Base-by-base conservation (phyloP, 2,888 invertebrate genomes). In the Parapristionchus giblindavisi region DNA sequence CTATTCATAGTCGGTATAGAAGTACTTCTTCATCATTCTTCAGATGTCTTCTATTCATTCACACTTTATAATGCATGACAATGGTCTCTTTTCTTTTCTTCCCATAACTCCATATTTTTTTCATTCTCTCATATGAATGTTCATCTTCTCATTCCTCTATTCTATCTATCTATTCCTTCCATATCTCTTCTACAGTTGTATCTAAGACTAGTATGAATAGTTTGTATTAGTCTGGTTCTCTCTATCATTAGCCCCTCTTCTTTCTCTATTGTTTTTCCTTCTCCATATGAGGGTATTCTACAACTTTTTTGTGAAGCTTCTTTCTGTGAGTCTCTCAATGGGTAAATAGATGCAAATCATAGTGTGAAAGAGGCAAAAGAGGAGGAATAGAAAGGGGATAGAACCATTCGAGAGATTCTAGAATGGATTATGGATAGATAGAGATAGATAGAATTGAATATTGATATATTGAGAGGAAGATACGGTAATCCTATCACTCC, bases 11-110 rank as follows among this genome's bases (percentile, higher is more conserved):
- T 14, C n/a, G 14, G 14, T 34, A 51, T 17, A 36, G 60, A 61
- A 34, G n/a, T 40, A 38, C 52, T 38, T 68, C 68, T 68, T 68
- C 68, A 68, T 68, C 68, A 51, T 51, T 21, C n/a, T 51, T 21
- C 52, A 54, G 68, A 68, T 52, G 52, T 52, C 52, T 38, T 52
- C 24, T 29, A n/a, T 27, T 56, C 58, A 71, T 71, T 56, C 71
- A 71, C 58, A 56, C 56, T 71, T 51, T 38, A 38, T 40, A 71
- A 58, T 54, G 71, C 71, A 56, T 71, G 54, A 71, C 71, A 56
- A 54, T 29, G 56, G 71, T 40, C 54, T 40, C 40, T 51, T 36
- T 43, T n/a, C 40, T 71, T 40, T 38, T 29, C 61, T 61, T 24
- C 68, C 48, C 52, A 68, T 68, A 68, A 52, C 52, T 68, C 68